Percentiles rank a stretch among this genome's conserved stretches.
These are phyloP conservation scores for Phalacrocorax brasilianus DNA, from an alignment of 2,113 vertebrate species.

Conservation along the genomic window DNA sequence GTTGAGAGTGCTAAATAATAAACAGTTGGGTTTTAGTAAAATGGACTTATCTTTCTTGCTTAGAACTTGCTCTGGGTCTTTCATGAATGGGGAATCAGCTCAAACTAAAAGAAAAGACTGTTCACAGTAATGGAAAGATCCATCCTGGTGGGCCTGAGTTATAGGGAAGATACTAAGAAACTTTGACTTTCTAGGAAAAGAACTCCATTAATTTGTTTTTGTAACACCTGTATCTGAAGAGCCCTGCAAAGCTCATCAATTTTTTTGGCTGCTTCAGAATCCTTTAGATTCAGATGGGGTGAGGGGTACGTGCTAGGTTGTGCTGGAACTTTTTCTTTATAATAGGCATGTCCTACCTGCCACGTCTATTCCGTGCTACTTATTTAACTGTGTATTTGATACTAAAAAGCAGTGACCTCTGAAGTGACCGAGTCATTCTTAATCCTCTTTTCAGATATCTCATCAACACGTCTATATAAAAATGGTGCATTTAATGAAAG, in stretches of 20 bases:
- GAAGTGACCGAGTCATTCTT: not conserved
- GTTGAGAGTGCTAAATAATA: not conserved
- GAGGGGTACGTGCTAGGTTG: not conserved
- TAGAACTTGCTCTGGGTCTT: not conserved
- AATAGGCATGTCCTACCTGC: not conserved
- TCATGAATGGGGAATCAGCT: not conserved
- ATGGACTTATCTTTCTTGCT: not conserved
- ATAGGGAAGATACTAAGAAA: not conserved
- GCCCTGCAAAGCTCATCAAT: not conserved
- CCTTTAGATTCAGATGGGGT: not conserved
- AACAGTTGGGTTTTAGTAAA: not conserved
- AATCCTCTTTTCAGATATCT: not conserved
- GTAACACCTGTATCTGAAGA: not conserved
- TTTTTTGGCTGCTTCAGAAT: not conserved
- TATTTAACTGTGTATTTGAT: not conserved
- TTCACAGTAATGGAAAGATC: not conserved
- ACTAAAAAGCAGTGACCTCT: not conserved
- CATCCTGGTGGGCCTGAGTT: not conserved
- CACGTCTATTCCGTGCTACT: not conserved
- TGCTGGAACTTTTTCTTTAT: not conserved
- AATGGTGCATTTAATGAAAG: not conserved
- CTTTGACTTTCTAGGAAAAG: not conserved
- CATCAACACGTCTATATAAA: not conserved
- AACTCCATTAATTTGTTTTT: not conserved
- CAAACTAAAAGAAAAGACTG: not conserved